Percentiles rank a stretch among this genome's conserved stretches.
Conservation (phyloP, 2,113 vertebrate genomes). For the Archilochus colubris region DNA sequence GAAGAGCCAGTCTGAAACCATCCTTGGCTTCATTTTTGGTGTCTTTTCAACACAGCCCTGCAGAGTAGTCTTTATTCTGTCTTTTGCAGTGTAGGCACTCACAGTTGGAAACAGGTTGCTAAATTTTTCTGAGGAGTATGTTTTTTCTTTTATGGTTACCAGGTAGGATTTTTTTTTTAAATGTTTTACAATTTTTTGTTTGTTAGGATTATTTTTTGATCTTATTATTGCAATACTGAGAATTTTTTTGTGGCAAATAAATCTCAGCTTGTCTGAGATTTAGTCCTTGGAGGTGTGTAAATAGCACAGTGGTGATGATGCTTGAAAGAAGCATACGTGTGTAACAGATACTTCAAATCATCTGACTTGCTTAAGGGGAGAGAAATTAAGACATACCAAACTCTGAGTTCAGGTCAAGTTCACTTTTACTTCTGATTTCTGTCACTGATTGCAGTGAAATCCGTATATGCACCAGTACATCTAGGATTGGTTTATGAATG, state of each 20-base stretch:
- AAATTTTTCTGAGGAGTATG: neutral
- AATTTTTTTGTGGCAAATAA: constrained; percentile 62
- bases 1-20: rapidly evolving
- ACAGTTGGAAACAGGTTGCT: neutral
- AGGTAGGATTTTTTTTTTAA: constrained; percentile 41
- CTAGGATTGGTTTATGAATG: neutral
- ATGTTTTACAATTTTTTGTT: constrained; percentile 52
- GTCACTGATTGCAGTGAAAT: constrained; percentile 31
- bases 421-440: constrained; percentile 74
- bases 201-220: constrained; percentile 47
- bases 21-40: neutral
- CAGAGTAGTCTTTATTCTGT: neutral
- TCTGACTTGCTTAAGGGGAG: constrained; percentile 73
- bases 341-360: constrained; percentile 72
- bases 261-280: constrained; percentile 39
- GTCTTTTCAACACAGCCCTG: neutral
- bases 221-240: constrained; percentile 50
- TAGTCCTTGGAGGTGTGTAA: constrained; percentile 57
- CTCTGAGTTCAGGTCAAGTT: constrained; percentile 74
- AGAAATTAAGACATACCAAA: constrained; percentile 71
- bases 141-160: constrained; percentile 44
- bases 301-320: constrained; percentile 33
- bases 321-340: constrained; percentile 46
- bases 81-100: neutral
- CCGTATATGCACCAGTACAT: neutral